Percentiles rank a stretch among this genome's conserved stretches.
Evolutionary conservation across 2,888 invertebrate genomes (phyloP).

Genomic region (Drosophila parthenogenetica): DNA sequence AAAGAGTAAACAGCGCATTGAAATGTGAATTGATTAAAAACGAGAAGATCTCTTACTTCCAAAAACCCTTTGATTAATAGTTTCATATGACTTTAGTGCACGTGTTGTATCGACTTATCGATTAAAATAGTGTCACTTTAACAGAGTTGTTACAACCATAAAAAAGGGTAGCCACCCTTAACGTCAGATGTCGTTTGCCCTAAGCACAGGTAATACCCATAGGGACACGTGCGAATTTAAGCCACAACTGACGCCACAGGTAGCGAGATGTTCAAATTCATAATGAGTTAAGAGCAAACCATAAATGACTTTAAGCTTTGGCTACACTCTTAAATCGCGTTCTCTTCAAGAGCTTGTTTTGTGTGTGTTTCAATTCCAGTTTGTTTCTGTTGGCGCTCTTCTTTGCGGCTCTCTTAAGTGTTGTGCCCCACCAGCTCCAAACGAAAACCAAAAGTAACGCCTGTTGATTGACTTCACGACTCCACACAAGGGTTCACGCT

Average conservation of each 20-base stretch:
- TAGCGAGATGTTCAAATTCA: constrained; percentile 11
- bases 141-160: background rate
- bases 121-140: no score
- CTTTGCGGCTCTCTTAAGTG: constrained; percentile 27
- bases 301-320: background rate
- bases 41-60: no score
- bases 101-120: no score
- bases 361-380: constrained; percentile 54
- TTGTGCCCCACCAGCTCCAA: background rate
- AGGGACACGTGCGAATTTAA: constrained; percentile 25
- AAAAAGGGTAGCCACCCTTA: background rate
- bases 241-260: constrained; percentile 34
- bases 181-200: background rate
- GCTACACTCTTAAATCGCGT: constrained; percentile 29
- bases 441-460: constrained; percentile 23
- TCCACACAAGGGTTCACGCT: constrained; percentile 30
- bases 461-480: constrained; percentile 38
- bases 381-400: constrained; percentile 39
- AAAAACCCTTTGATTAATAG: no score
- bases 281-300: constrained; percentile 10
- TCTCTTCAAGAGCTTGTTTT: constrained; percentile 11
- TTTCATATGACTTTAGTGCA: no score
- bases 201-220: constrained; percentile 12
- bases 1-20: no score
- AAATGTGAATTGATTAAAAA: no score